Evolutionary conservation across 2,888 invertebrate species (phyloP).

Genomic region (Sturmia bella): DNA sequence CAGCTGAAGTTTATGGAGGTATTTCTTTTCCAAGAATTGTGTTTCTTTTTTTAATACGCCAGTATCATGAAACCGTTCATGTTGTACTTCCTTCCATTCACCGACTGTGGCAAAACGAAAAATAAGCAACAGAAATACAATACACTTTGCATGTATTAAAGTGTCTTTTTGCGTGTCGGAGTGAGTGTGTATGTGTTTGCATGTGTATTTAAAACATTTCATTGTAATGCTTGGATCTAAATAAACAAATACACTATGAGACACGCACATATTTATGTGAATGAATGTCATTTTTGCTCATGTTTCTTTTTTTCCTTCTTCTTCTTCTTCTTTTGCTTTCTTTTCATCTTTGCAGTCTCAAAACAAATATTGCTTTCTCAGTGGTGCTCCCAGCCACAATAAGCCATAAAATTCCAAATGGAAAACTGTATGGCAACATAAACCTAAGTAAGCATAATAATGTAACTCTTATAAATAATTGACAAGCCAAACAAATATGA

Average conservation of each 20-base stretch:
- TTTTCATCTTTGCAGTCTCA: background rate
- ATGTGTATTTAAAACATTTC: background rate
- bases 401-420: slow-evolving; percentile 52
- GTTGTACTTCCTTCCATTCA: background rate
- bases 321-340: background rate
- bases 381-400: slow-evolving; percentile 34
- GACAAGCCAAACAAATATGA: slow-evolving; percentile 61
- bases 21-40: slow-evolving; percentile 19
- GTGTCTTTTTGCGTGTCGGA: slow-evolving; percentile 13
- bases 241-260: slow-evolving; percentile 57
- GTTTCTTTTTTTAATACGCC: slow-evolving; percentile 21
- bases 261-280: slow-evolving; percentile 59
- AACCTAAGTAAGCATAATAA: slow-evolving; percentile 57
- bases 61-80: slow-evolving; percentile 13
- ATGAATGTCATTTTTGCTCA: slow-evolving; percentile 49
- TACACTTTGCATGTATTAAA: slow-evolving; percentile 21
- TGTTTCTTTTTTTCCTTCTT: slow-evolving; percentile 1
- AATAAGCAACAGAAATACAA: slow-evolving; percentile 1
- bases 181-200: background rate
- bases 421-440: slow-evolving; percentile 38
- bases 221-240: slow-evolving; percentile 37
- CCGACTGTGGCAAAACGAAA: background rate
- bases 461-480: slow-evolving; percentile 58
- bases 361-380: slow-evolving; percentile 10
- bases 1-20: slow-evolving; percentile 17